phyloP scores from a whole-genome alignment of 2,113 vertebrate species.

The Nothobranchius kuhntae region DNA sequence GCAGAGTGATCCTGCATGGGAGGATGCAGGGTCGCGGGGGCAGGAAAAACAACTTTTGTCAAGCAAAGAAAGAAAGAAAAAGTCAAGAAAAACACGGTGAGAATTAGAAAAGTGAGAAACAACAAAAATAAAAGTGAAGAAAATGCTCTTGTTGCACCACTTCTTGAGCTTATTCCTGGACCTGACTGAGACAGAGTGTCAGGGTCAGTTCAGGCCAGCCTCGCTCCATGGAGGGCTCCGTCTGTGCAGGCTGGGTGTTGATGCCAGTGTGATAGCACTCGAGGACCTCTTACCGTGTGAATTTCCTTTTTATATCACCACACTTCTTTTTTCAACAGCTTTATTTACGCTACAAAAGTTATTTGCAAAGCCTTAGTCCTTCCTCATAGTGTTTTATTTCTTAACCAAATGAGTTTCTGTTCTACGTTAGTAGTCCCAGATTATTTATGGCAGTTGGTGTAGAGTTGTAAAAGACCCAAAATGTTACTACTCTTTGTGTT shows the following conservation, averaged over 20 bases:
- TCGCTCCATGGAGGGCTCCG: conserved; percentile 7
- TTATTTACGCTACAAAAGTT: neutral
- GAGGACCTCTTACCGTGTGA: conserved; percentile 16
- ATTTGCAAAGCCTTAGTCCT: too few relatives aligned
- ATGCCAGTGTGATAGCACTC: conserved; percentile 44
- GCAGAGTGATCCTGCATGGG: conserved; percentile 46
- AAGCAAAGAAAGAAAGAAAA: conserved; percentile 24
- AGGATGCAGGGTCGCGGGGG: conserved; percentile 44
- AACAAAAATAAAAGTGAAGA: conserved; percentile 18
- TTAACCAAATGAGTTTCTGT: too few relatives aligned
- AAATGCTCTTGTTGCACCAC: conserved; percentile 17
- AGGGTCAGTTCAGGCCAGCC: conserved; percentile 48
- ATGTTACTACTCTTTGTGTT: neutral
- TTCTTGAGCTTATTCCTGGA: conserved; percentile 15
- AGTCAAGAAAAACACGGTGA: conserved; percentile 2
- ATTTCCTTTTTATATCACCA: conserved; percentile 4
- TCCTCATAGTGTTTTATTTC: too few relatives aligned
- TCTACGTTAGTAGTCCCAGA: neutral
- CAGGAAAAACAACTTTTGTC: conserved; percentile 37
- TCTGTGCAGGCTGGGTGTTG: conserved; percentile 12
- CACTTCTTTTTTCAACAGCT: neutral
- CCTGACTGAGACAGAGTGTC: conserved; percentile 27
- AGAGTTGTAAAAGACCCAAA: neutral
- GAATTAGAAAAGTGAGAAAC: neutral
- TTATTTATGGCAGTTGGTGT: neutral